Percentiles rank a stretch among this genome's conserved stretches.
phyloP scores from a whole-genome alignment of 2,797 vertebrate genomes.

The Coracias cyanogaster region DNA sequence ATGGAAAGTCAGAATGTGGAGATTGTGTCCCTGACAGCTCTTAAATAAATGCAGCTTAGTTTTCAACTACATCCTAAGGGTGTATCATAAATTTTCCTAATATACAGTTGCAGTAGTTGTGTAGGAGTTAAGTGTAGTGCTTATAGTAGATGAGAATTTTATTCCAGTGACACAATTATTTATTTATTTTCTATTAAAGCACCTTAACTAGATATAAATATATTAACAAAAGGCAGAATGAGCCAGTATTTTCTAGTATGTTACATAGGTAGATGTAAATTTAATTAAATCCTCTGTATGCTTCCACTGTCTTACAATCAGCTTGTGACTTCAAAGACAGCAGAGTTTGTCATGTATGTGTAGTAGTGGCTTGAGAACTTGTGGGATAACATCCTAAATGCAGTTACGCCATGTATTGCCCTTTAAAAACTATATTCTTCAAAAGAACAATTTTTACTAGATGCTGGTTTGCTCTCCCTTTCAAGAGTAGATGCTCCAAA shows the following conservation, averaged over 20 bases:
- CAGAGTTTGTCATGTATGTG: conserved; percentile 13
- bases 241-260: background rate
- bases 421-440: background rate
- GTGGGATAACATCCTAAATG: background rate
- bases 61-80: background rate
- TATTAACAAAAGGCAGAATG: background rate
- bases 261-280: background rate
- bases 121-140: background rate
- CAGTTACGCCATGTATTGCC: background rate
- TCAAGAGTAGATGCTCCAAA: background rate
- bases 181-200: background rate
- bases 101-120: background rate
- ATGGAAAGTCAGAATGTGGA: background rate
- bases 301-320: background rate
- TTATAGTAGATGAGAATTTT: background rate
- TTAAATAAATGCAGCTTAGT: background rate
- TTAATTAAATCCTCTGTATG: background rate
- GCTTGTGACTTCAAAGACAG: conserved; percentile 8
- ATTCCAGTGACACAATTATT: background rate
- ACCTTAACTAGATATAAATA: background rate
- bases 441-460: background rate
- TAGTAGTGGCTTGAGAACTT: background rate
- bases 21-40: background rate
- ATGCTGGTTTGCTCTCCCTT: background rate
- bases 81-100: background rate